Conservation (phyloP, 2,888 invertebrate genomes). For the Maniola hyperantus region DNA sequence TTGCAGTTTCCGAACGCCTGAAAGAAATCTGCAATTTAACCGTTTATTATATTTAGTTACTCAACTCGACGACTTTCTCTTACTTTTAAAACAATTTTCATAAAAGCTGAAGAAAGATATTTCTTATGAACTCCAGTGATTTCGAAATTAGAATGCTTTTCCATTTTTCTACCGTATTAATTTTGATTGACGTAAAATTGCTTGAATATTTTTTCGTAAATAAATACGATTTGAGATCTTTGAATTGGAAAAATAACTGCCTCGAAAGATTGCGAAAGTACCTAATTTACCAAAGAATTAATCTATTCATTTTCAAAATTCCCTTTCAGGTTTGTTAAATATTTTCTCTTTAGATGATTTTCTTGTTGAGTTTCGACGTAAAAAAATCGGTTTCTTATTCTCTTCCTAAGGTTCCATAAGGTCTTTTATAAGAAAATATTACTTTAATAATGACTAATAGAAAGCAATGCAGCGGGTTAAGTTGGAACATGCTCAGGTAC, state of each 20-base stretch:
- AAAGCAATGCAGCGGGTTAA: no score
- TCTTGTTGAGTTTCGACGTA: not conserved
- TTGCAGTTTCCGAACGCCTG: not conserved
- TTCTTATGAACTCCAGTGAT: not conserved
- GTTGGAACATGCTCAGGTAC: no score
- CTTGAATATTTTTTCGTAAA: not conserved
- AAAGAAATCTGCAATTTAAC: constrained; percentile 9
- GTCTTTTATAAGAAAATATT: not conserved
- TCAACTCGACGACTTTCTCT: not conserved
- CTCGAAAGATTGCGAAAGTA: not conserved
- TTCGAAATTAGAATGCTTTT: not conserved
- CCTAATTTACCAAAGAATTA: not conserved
- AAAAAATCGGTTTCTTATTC: not conserved
- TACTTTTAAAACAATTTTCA: not conserved
- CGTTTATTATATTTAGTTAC: not conserved
- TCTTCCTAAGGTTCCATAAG: not conserved
- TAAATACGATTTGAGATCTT: constrained; percentile 4
- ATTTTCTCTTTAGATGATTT: not conserved
- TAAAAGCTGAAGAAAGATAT: not conserved
- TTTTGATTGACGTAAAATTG: not conserved
- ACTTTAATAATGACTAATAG: no score
- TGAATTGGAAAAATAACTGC: not conserved
- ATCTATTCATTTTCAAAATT: not conserved
- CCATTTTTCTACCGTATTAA: not conserved
- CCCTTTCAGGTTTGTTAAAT: not conserved